phyloP scores from a whole-genome alignment of 1,140 invertebrate species.

The Dendroctonus ponderosae region DNA sequence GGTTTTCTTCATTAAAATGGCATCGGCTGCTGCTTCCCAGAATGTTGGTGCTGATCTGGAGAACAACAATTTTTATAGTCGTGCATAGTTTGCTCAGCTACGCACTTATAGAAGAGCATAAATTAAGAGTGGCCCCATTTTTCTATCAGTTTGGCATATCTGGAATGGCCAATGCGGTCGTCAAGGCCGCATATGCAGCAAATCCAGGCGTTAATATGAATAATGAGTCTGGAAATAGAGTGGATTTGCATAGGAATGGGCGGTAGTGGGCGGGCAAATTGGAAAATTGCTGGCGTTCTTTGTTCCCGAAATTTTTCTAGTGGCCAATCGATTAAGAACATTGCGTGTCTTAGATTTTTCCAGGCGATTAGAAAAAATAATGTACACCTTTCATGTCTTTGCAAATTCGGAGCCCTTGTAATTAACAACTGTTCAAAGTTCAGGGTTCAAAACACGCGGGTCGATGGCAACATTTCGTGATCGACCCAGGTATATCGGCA shows the following conservation, averaged over 20 bases:
- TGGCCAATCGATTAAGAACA: too few relatives aligned
- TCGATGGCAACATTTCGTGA: too few relatives aligned
- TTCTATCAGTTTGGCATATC: neutral
- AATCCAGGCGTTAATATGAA: conserved; percentile 6
- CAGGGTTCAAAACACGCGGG: too few relatives aligned
- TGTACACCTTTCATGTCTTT: too few relatives aligned
- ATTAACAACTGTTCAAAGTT: too few relatives aligned
- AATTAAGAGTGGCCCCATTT: neutral
- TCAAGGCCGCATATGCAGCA: conserved; percentile 1
- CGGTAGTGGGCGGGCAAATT: neutral
- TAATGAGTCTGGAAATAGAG: conserved; percentile 7
- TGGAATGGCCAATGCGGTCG: conserved; percentile 5
- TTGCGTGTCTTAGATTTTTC: too few relatives aligned
- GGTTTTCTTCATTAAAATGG: conserved; percentile 37
- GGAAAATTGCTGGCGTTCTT: too few relatives aligned
- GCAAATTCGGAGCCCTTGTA: too few relatives aligned
- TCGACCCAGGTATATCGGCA: too few relatives aligned
- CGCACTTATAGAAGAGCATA: neutral
- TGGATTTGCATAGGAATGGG: neutral
- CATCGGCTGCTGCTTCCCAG: conserved; percentile 45
- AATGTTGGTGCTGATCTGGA: conserved; percentile 39
- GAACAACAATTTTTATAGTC: conserved; percentile 2
- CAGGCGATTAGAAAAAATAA: too few relatives aligned
- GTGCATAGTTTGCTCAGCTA: neutral
- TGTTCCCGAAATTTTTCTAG: too few relatives aligned